Evolutionary conservation across 2,888 invertebrate species (phyloP).

Genomic region (Carpatolechia fugitivella): DNA sequence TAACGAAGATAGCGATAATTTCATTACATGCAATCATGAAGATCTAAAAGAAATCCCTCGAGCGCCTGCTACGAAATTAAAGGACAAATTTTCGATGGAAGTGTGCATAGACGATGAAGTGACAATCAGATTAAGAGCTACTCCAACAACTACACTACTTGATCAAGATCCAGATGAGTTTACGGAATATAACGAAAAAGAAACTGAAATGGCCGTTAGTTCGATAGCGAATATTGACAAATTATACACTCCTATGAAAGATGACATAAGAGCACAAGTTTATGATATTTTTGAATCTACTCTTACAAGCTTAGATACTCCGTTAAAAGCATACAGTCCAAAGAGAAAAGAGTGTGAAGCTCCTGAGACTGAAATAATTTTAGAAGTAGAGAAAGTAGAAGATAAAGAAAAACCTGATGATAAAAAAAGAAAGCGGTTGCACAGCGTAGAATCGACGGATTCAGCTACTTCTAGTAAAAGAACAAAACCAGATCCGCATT

Average conservation of each 20-base stretch:
- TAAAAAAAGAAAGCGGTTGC: constrained; percentile 58
- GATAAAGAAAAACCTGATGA: constrained; percentile 28
- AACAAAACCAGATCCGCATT: constrained; percentile 52
- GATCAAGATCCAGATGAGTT: constrained; percentile 40
- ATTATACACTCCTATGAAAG: constrained; percentile 65
- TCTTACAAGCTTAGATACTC: constrained; percentile 68
- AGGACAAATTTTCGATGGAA: constrained; percentile 68
- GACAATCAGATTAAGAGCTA: constrained; percentile 57
- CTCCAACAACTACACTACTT: constrained; percentile 42
- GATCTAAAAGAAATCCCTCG: constrained; percentile 36
- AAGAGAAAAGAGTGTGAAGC: constrained; percentile 35
- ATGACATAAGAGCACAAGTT: constrained; percentile 47
- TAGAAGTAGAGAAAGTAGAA: constrained; percentile 51
- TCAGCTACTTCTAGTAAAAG: constrained; percentile 47
- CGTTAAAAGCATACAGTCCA: constrained; percentile 51
- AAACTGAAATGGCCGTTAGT: constrained; percentile 59
- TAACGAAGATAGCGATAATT: constrained; percentile 55
- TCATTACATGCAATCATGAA: constrained; percentile 42
- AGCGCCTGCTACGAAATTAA: constrained; percentile 42
- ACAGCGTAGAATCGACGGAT: constrained; percentile 48
- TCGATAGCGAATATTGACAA: constrained; percentile 57
- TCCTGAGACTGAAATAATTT: constrained; percentile 50
- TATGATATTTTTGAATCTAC: constrained; percentile 71
- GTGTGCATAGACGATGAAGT: constrained; percentile 63
- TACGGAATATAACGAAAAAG: constrained; percentile 40